Base-by-base conservation (phyloP, 2,797 vertebrate genomes). In the Chelon labrosus region DNA sequence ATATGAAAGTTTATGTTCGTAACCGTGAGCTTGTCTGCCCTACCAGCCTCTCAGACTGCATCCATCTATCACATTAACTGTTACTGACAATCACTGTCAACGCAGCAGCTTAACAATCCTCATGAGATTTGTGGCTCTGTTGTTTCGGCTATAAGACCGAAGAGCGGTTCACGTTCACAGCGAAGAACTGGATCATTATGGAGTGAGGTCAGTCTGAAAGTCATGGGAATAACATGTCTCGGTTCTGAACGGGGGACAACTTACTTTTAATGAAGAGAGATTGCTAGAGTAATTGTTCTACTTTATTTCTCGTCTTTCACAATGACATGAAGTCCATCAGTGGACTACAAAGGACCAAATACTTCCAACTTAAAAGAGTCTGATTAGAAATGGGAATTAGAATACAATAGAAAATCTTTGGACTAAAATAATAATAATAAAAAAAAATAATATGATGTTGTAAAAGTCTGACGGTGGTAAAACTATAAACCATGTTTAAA, bases 261-360 rank as follows among this genome's bases (percentile, higher is more conserved):
- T 83, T 77, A 67, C 46, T 57, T 82, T 85, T 90, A 91, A 87
- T 84, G 77, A 84, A 70, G 63, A 65, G 50, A 73, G 74, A 79
- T 84, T 83, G 84, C 90, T 75, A 80, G 77, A 85, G 79, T 86
- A 88, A 90, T 85, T 87, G 77, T 57, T 59, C 74, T 67, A 70
- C 82, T 82, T 88, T 68, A 69, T 77, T 75, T 89, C 79, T 44
- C 76, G 37, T 73, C 42, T 59, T 51, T 80, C 8, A 20, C 75
- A 73, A 73, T 67, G 74, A 80, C 71, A 51, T 17, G 25, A 11
- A 62, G 65, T 75, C 80, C 55, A 83, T 84, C 62, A 76, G 57
- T 27, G 1, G 14, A 73, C 80, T 77, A 67, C 65, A 81, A 71
- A 80, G 7, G 58, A 73, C 47, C n/a, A 49, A 62, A 81, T 66